phyloP scores from a whole-genome alignment of 2,113 vertebrate genomes.

The Pelobates fuscus region DNA sequence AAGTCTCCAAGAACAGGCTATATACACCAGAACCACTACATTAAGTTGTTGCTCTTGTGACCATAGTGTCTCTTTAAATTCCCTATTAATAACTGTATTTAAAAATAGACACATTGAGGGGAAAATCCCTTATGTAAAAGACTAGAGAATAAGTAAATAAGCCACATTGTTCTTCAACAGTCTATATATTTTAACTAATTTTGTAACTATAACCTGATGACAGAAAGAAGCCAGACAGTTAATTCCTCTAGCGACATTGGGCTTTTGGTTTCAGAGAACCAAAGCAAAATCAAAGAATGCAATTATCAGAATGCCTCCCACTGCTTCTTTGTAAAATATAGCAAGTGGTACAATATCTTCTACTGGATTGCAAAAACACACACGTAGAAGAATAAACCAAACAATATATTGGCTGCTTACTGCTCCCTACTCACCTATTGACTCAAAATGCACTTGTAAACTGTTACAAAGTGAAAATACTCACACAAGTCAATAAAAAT shows the following conservation, averaged over 20 bases:
- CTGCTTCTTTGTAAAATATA: conserved; percentile 6
- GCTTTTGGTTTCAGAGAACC: background rate
- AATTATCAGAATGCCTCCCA: conserved; percentile 32
- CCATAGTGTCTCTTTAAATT: too few species aligned
- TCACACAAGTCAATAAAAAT: conserved; percentile 6
- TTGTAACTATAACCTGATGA: too few species aligned
- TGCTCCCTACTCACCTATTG: background rate
- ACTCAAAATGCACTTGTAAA: background rate
- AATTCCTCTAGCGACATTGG: background rate
- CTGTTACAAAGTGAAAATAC: background rate
- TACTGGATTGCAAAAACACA: background rate
- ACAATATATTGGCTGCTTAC: conserved; percentile 20
- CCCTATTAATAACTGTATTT: too few species aligned
- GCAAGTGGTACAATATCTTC: background rate
- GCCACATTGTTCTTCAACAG: too few species aligned
- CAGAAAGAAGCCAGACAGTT: background rate
- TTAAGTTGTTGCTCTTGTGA: too few species aligned
- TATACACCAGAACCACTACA: too few species aligned
- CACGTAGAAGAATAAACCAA: background rate
- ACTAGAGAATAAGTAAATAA: too few species aligned
- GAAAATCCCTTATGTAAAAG: too few species aligned
- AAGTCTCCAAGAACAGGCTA: too few species aligned
- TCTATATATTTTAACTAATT: too few species aligned
- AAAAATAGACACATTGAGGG: too few species aligned
- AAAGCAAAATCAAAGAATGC: background rate